These are phyloP conservation scores for Solea solea DNA, from an alignment of 2,113 vertebrate genomes.

Conservation along the genomic window DNA sequence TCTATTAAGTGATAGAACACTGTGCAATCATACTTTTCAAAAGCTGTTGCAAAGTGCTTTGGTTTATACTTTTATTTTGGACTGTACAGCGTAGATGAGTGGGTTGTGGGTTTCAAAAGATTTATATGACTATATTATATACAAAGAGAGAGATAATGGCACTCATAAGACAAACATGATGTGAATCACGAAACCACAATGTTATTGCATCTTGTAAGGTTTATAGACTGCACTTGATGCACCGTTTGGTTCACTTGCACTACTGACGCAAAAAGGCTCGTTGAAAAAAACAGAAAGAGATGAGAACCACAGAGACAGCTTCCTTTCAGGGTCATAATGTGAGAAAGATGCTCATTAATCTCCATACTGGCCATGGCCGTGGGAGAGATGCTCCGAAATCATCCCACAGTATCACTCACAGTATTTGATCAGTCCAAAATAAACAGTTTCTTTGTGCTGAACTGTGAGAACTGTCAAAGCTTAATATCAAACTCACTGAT, in stretches of 20 bases:
- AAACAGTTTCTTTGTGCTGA: neutral
- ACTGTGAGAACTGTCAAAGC: neutral
- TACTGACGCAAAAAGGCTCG: neutral
- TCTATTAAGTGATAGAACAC: no score
- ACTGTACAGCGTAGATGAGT: neutral
- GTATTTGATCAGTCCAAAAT: neutral
- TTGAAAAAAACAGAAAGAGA: neutral
- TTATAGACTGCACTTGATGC: conserved; percentile 11
- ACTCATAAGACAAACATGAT: neutral
- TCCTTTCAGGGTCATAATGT: neutral
- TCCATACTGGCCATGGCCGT: neutral
- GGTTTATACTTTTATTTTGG: no score
- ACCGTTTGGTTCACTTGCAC: neutral
- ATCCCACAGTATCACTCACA: neutral
- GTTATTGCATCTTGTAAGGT: neutral
- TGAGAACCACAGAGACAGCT: neutral
- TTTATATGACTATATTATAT: neutral
- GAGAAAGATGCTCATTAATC: conserved; percentile 13
- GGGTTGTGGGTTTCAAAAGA: neutral
- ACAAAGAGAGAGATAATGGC: neutral
- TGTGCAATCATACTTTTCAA: no score
- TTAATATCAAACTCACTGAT: neutral
- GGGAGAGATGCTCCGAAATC: neutral
- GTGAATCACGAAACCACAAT: neutral
- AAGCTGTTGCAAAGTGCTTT: no score